Base-by-base conservation (phyloP, 2,797 vertebrate genomes). In the Gambusia yucatana region DNA sequence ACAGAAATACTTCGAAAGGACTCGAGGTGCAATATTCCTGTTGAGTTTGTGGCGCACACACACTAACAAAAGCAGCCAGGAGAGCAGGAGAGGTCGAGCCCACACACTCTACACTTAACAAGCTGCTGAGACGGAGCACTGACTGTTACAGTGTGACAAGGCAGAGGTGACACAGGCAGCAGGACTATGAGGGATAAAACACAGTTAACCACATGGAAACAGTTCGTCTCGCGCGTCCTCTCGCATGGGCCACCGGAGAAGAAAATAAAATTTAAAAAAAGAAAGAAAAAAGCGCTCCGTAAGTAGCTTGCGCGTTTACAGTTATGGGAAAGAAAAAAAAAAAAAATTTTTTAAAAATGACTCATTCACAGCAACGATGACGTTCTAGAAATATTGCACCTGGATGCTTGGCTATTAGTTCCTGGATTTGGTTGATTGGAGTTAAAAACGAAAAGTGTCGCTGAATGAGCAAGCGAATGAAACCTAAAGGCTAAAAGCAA, bases 361-460 rank as follows among this genome's bases (percentile, higher is more conserved):
- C 44, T 84, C 82, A 94, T 77, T 87, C 86, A 91, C 88, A 89
- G 77, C 77, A 88, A 87, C 81, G 84, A 28, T 73, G 84, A 90
- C 61, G 76, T 72, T 80, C 61, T 67, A 94, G 94, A 95, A 95
- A 96, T 95, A 96, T 94, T 95, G 95, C 94, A 96, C 94, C 93
- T 75, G 77, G 79, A 87, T 82, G 87, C 69, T 75, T 50, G 69
- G 47, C 65, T 59, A 77, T 89, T 90, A 91, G 86, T 87, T 65
- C 69, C 81, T 9, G 89, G 71, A 87, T 77, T 75, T 22, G 30
- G 67, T 46, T 77, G 75, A 87, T 78, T 59, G 72, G 75, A 80
- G 86, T 87, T 81, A 87, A 82, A 81, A 75, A 82, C 50, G 33
- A 0, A 70, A 79, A 81, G 33, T 76, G 80, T 69, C 30, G 48